Conservation (phyloP, 2,113 vertebrate genomes). For the Lophius piscatorius region DNA sequence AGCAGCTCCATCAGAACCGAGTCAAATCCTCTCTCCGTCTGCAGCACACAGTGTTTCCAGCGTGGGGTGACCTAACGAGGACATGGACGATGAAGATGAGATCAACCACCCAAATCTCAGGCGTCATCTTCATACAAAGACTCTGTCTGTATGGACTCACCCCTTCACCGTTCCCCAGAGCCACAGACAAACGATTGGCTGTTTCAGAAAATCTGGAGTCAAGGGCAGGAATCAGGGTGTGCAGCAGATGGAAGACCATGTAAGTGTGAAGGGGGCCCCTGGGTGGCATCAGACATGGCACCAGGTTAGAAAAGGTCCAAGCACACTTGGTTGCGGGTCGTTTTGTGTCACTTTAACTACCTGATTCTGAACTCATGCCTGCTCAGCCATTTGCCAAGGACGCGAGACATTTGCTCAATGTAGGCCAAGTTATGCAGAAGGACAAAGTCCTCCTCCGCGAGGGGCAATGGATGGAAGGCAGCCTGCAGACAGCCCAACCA, state of each 20-base stretch:
- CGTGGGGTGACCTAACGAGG: conserved; percentile 67
- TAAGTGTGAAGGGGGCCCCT: conserved; percentile 76
- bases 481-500: conserved; percentile 88
- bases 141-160: conserved; percentile 38
- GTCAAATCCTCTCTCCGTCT: conserved; percentile 75
- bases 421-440: conserved; percentile 88
- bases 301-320: not conserved
- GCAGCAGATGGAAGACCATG: conserved; percentile 80
- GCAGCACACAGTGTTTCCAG: conserved; percentile 76
- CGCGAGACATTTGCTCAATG: conserved; percentile 85
- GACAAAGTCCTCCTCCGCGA: conserved; percentile 82
- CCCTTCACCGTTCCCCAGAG: conserved; percentile 46
- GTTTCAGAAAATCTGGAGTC: conserved; percentile 75
- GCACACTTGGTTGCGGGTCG: not conserved
- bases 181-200: conserved; percentile 58
- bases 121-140: not conserved
- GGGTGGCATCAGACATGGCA: conserved; percentile 21
- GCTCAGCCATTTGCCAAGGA: conserved; percentile 65
- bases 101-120: conserved; percentile 10
- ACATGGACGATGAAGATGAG: not conserved
- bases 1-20: conserved; percentile 64
- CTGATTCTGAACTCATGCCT: conserved; percentile 54
- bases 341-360: conserved; percentile 46
- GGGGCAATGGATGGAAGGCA: conserved; percentile 79
- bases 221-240: conserved; percentile 78